A percentile compares a stretch with the other conserved stretches of the same genome.
Conservation (phyloP, 2,113 vertebrate genomes). For the Laterallus jamaicensis region DNA sequence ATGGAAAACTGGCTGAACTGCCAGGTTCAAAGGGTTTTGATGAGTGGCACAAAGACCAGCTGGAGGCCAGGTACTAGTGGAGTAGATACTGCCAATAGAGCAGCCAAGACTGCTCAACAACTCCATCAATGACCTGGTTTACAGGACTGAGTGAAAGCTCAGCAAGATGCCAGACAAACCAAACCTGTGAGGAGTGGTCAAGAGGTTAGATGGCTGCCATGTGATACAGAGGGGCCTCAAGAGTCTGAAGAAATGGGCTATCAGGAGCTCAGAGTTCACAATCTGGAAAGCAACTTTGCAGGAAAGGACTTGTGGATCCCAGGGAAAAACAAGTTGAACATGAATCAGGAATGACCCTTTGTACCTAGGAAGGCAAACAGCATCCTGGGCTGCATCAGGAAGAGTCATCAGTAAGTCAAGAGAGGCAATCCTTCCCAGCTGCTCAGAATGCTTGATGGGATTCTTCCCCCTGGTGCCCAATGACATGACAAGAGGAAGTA, state of each 20-base stretch:
- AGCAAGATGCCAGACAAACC: not conserved
- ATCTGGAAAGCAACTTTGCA: not conserved
- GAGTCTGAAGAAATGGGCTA: not conserved
- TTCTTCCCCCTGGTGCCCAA: not conserved
- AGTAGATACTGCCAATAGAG: not conserved
- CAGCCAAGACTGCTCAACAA: not conserved
- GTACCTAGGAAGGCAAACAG: not conserved
- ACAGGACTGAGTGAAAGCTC: not conserved
- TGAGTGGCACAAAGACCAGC: not conserved
- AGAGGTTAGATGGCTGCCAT: not conserved
- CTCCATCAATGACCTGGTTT: not conserved
- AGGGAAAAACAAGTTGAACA: not conserved
- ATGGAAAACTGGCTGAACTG: not conserved
- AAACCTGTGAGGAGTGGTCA: not conserved
- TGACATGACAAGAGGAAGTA: not conserved
- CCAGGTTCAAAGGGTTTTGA: not conserved
- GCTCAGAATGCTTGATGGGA: not conserved
- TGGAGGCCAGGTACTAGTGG: rapidly evolving
- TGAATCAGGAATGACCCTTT: not conserved
- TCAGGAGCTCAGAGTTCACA: not conserved
- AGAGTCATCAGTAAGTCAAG: not conserved
- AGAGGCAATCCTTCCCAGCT: not conserved
- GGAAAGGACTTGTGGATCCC: rapidly evolving
- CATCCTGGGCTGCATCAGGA: not conserved
- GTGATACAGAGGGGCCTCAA: not conserved